Evolutionary conservation across 2,113 vertebrate genomes (phyloP).

Genomic region (Dermatemys mawii): DNA sequence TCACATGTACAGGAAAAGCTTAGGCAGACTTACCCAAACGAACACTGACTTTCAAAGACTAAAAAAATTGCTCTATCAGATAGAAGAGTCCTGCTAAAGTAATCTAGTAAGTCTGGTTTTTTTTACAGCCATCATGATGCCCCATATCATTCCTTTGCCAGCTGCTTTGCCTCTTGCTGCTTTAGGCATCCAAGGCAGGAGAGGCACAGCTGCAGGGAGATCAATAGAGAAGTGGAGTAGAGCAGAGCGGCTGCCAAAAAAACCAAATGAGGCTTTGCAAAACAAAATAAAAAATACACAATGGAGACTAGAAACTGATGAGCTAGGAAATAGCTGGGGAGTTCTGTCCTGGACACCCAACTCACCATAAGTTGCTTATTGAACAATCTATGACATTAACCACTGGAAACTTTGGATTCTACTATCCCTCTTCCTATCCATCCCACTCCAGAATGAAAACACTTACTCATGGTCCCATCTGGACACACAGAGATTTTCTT

Average conservation of each 20-base stretch:
- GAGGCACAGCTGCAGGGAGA: conserved; percentile 55
- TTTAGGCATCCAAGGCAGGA: conserved; percentile 47
- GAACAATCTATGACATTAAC: conserved; percentile 25
- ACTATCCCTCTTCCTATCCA: not conserved
- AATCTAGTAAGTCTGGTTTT: conserved; percentile 46
- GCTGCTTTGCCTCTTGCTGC: conserved; percentile 12
- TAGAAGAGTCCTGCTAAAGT: conserved; percentile 2
- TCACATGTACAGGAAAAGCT: conserved; percentile 2
- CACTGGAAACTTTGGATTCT: conserved; percentile 12
- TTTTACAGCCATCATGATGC: conserved; percentile 50
- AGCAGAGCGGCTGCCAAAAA: not conserved
- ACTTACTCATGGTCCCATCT: not conserved
- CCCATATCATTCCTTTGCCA: conserved; percentile 36
- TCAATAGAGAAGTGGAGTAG: conserved; percentile 12
- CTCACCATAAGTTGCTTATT: conserved; percentile 49
- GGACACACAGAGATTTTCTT: not conserved
- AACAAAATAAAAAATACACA: not conserved
- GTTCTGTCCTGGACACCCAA: conserved; percentile 51
- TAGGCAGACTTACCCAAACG: conserved; percentile 33
- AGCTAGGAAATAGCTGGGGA: conserved; percentile 34
- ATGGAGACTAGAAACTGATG: not conserved
- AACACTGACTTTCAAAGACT: conserved; percentile 30
- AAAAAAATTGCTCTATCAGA: conserved; percentile 25
- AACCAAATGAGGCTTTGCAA: not conserved
- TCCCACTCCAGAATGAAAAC: conserved; percentile 28